These are phyloP conservation scores for Helicorthomorpha holstii DNA, from an alignment of 1,140 invertebrate genomes.

Conservation along the genomic window DNA sequence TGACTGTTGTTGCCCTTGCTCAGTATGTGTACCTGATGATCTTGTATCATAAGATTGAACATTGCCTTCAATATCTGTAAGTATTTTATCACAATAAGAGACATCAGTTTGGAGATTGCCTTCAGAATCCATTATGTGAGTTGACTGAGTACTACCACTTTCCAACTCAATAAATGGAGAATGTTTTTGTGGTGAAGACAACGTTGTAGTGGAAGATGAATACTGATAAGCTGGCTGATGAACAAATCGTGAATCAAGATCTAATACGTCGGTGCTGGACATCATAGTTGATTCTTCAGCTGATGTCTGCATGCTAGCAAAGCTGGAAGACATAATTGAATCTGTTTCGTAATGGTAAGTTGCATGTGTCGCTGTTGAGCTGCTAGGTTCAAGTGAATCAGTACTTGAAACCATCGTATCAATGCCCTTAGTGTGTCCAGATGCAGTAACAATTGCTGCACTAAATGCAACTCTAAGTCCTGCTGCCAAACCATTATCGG, in stretches of 20 bases:
- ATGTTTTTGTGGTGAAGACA: constrained; percentile 5
- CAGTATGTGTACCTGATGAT: not conserved
- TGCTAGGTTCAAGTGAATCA: constrained; percentile 42
- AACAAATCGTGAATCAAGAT: constrained; percentile 21
- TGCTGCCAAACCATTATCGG: constrained; percentile 11
- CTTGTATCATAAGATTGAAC: not conserved
- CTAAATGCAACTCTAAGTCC: no score
- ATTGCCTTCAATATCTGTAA: not conserved
- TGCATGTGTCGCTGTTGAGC: constrained; percentile 57
- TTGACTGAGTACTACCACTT: constrained; percentile 5
- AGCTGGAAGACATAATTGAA: constrained; percentile 60
- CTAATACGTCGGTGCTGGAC: constrained; percentile 46
- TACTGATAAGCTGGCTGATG: not conserved
- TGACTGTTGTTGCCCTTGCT: constrained; percentile 14
- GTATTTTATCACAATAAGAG: not conserved
- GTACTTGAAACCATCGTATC: constrained; percentile 45
- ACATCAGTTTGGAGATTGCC: constrained; percentile 1
- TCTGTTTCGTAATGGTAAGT: constrained; percentile 68
- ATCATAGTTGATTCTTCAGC: constrained; percentile 55
- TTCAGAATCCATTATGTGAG: constrained; percentile 6
- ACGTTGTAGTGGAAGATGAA: constrained; percentile 10
- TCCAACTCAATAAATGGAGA: constrained; percentile 6
- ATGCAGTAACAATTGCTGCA: constrained; percentile 24
- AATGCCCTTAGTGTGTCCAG: constrained; percentile 15
- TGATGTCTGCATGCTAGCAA: constrained; percentile 36